Evolutionary conservation across 2,797 vertebrate species (phyloP).

Genomic region (Liasis olivaceus): DNA sequence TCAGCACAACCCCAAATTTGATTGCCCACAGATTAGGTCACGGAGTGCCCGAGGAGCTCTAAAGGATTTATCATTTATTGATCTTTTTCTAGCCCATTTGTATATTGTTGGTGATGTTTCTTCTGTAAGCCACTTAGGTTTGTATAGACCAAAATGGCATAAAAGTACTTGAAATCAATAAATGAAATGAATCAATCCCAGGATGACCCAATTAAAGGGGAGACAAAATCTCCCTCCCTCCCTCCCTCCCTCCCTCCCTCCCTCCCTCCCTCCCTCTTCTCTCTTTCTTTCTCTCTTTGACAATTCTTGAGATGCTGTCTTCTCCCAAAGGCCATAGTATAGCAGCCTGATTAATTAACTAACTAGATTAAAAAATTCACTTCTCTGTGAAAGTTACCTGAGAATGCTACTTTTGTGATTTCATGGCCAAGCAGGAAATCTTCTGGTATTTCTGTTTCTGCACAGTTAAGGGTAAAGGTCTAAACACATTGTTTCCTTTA

Average conservation of each 20-base stretch:
- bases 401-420: neutral
- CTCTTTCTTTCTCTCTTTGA: neutral
- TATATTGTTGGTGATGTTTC: neutral
- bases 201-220: neutral
- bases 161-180: neutral
- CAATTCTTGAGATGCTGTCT: neutral
- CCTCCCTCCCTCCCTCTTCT: neutral
- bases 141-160: neutral
- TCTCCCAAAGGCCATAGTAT: neutral
- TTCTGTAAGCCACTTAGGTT: neutral
- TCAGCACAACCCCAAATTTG: neutral
- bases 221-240: neutral
- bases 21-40: neutral
- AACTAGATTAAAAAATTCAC: neutral
- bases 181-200: neutral
- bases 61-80: neutral
- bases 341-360: neutral
- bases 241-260: no score
- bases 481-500: constrained; percentile 9
- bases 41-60: neutral
- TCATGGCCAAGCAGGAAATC: neutral
- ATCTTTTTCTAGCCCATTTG: neutral
- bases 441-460: constrained; percentile 6
- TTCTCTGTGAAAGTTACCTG: neutral
- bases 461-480: neutral